Conservation (phyloP, 2,888 invertebrate species). For the Tribolium freemani region DNA sequence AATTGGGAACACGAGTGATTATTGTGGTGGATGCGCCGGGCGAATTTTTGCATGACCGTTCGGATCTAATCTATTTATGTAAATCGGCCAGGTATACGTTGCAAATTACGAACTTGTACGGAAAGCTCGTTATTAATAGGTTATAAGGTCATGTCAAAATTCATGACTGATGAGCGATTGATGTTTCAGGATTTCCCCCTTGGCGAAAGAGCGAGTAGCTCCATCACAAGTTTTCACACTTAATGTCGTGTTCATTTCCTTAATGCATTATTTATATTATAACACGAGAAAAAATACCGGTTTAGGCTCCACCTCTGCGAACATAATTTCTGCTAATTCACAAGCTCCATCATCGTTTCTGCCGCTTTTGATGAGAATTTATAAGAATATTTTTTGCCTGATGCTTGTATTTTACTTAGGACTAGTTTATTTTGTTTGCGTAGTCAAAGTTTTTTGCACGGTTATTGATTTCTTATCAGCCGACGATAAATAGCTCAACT, state of each 20-base stretch:
- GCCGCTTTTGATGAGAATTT: slow-evolving; percentile 6
- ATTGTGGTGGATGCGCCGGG: background rate
- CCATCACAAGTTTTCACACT: slow-evolving; percentile 41
- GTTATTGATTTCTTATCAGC: slow-evolving; percentile 59
- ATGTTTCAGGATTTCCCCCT: slow-evolving; percentile 42
- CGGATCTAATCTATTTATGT: slow-evolving; percentile 32
- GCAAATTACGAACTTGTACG: slow-evolving; percentile 37
- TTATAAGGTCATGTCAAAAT: slow-evolving; percentile 45
- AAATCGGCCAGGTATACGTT: slow-evolving; percentile 35
- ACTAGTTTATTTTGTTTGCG: too few relatives aligned
- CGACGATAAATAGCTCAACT: slow-evolving; percentile 57
- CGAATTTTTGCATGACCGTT: slow-evolving; percentile 13
- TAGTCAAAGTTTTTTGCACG: slow-evolving; percentile 39
- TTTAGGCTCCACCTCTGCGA: slow-evolving; percentile 1
- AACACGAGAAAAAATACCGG: slow-evolving; percentile 6
- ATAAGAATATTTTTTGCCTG: background rate
- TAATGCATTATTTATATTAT: slow-evolving; percentile 46
- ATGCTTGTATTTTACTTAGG: background rate
- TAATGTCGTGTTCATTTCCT: slow-evolving; percentile 47
- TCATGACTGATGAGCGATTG: slow-evolving; percentile 48
- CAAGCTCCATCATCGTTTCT: slow-evolving; percentile 10
- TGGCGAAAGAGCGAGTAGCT: slow-evolving; percentile 24
- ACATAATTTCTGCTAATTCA: slow-evolving; percentile 22
- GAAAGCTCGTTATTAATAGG: slow-evolving; percentile 43
- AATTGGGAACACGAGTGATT: background rate